Evolutionary conservation across 2,113 vertebrate genomes (phyloP).

Genomic region (Micronycteris hirsuta): DNA sequence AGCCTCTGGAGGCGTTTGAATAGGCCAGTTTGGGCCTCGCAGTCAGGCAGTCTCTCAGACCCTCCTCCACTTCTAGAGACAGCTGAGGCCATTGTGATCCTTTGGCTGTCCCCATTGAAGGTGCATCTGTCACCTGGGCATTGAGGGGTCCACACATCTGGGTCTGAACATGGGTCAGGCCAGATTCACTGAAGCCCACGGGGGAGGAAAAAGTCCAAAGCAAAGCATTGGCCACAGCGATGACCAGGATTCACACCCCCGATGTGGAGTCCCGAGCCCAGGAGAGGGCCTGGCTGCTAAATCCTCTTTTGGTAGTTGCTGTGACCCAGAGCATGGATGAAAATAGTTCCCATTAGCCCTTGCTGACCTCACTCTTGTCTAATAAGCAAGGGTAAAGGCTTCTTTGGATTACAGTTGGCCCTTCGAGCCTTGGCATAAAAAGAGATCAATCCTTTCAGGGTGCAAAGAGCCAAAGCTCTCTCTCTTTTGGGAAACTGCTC

Average conservation of each 20-base stretch:
- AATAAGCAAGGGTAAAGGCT: background rate
- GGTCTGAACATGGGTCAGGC: background rate
- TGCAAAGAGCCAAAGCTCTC: background rate
- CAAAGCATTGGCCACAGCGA: accelerated
- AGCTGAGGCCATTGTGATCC: background rate
- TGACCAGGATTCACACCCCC: accelerated
- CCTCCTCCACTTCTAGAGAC: background rate
- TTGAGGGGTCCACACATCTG: background rate
- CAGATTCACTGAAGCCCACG: background rate
- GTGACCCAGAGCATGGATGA: background rate
- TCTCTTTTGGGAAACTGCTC: conserved; percentile 23
- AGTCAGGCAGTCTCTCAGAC: background rate
- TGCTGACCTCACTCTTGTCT: background rate
- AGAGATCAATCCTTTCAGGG: conserved; percentile 1
- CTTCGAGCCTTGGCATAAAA: background rate
- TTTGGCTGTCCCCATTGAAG: background rate
- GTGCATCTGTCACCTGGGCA: background rate
- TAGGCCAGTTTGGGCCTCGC: background rate
- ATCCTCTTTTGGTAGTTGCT: background rate
- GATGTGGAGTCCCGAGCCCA: accelerated
- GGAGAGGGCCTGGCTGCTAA: background rate
- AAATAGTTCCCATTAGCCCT: background rate
- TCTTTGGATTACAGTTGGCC: background rate
- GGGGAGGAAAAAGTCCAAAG: background rate
- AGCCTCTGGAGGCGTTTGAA: background rate